Evolutionary conservation across 2,888 invertebrate species (phyloP).

Genomic region (Steinernema hermaphroditum): DNA sequence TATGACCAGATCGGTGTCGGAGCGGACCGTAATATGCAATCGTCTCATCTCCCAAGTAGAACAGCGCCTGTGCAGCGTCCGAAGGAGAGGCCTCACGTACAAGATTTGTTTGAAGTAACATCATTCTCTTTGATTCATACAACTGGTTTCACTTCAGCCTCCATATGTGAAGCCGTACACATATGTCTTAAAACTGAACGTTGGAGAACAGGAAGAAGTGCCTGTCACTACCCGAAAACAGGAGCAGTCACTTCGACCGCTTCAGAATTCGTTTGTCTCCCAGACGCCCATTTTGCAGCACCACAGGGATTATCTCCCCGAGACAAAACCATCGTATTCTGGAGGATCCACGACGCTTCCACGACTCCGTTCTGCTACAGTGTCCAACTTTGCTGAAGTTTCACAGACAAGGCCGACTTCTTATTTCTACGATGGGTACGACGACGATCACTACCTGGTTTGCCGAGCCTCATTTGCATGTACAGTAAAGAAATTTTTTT

Average conservation of each 20-base stretch:
- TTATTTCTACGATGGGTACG: conserved; percentile 17
- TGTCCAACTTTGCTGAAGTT: background rate
- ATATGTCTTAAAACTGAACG: conserved; percentile 4
- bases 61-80: background rate
- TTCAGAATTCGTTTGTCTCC: background rate
- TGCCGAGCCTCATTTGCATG: background rate
- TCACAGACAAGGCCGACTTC: background rate
- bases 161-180: conserved; percentile 21
- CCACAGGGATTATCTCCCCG: background rate
- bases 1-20: background rate
- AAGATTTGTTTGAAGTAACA: conserved; percentile 22
- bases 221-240: background rate
- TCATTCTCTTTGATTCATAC: too few relatives aligned
- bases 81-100: conserved; percentile 2
- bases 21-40: background rate
- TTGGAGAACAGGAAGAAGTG: background rate
- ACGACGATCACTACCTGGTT: background rate
- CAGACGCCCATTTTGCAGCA: background rate
- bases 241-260: background rate
- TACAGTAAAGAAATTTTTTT: too few relatives aligned
- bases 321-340: background rate
- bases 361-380: background rate
- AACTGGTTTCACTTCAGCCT: background rate
- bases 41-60: background rate
- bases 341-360: background rate